These are phyloP conservation scores for Hyla sarda DNA, from an alignment of 2,113 vertebrate species.

Conservation along the genomic window DNA sequence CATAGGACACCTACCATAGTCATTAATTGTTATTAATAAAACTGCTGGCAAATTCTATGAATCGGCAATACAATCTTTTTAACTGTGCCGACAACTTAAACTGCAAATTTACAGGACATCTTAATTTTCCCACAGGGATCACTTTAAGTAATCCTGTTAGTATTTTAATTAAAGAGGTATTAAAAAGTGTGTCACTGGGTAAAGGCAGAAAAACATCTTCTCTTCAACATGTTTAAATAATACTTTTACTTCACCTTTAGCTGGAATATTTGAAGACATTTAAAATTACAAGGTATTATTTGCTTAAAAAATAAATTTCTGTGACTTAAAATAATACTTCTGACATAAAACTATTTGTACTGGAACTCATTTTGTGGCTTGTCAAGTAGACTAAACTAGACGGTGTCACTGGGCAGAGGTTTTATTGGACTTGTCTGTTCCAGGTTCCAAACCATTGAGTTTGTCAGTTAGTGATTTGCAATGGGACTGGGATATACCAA, in stretches of 20 bases:
- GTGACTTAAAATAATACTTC: constrained; percentile 22
- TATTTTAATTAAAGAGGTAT: constrained; percentile 61
- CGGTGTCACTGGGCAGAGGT: constrained; percentile 13
- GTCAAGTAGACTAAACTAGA: constrained; percentile 12
- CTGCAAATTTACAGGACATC: constrained; percentile 15
- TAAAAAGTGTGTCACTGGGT: constrained; percentile 46
- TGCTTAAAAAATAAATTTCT: constrained; percentile 19
- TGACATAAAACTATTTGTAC: constrained; percentile 48
- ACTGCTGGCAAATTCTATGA: background rate
- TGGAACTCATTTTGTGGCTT: constrained; percentile 59
- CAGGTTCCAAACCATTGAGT: constrained; percentile 56
- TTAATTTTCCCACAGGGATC: background rate
- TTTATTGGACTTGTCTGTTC: constrained; percentile 25
- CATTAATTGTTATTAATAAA: background rate
- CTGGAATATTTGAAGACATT: background rate
- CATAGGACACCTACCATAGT: too few relatives aligned
- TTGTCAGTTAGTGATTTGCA: constrained; percentile 59
- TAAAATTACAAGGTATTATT: constrained; percentile 44
- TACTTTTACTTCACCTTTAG: constrained; percentile 4
- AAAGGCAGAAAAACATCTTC: constrained; percentile 10
- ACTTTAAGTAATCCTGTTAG: constrained; percentile 58
- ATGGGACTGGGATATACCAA: constrained; percentile 35
- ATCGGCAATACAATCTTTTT: background rate
- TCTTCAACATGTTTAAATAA: constrained; percentile 56
- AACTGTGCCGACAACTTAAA: background rate